phyloP scores from a whole-genome alignment of 2,888 invertebrate species.

The Octonoba sinensis region DNA sequence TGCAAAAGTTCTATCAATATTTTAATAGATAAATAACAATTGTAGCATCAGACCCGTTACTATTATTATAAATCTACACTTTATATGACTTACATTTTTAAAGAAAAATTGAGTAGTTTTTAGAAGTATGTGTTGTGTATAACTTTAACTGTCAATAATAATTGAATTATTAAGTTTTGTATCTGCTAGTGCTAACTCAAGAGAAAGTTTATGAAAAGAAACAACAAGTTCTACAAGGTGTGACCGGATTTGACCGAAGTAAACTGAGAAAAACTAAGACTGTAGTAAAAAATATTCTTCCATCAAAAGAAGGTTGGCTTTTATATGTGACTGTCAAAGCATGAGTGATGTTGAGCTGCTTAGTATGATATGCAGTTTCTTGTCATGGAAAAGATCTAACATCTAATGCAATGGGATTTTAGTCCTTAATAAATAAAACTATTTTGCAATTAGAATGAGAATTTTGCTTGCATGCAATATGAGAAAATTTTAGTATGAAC shows the following conservation, averaged over 20 bases:
- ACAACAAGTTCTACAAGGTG: conserved; percentile 42
- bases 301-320: conserved; percentile 55
- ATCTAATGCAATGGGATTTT: neutral
- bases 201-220: conserved; percentile 58
- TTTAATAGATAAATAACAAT: too few species aligned
- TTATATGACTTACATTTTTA: too few species aligned
- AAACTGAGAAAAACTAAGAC: conserved; percentile 54
- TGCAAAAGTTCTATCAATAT: too few species aligned
- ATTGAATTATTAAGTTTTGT: neutral
- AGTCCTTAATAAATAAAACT: too few species aligned
- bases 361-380: neutral
- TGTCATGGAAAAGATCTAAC: neutral
- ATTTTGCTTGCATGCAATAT: too few species aligned
- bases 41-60: too few species aligned
- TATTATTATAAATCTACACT: too few species aligned
- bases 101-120: too few species aligned
- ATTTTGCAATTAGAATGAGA: too few species aligned
- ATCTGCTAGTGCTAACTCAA: conserved; percentile 61
- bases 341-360: conserved; percentile 3
- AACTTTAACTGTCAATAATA: too few species aligned
- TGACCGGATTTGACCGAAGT: conserved; percentile 59
- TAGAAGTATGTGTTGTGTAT: too few species aligned
- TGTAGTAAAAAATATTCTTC: conserved; percentile 54
- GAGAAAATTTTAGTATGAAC: too few species aligned
- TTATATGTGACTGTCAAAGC: conserved; percentile 18